Base-by-base conservation (phyloP, 1,140 invertebrate genomes). In the Cylas formicarius region DNA sequence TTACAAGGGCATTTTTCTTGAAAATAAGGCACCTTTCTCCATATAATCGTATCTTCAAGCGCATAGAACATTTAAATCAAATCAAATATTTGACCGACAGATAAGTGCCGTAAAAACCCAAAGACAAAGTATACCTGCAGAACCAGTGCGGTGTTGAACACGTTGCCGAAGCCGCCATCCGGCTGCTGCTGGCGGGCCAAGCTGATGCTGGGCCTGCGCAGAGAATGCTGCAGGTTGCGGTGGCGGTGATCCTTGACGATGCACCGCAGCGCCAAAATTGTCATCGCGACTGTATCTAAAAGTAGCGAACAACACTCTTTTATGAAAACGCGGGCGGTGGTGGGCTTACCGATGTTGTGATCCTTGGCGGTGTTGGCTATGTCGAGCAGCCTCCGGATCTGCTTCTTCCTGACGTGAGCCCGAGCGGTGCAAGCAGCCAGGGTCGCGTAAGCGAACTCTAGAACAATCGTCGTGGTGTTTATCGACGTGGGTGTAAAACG, bases 191-290 rank as follows among this genome's bases (percentile, higher is more conserved):
- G 77, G 9, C 76, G 67, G n/a, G 83, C 84, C 38, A 91, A 64
- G 1, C 76, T 77, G 0, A 80, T 71, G 46, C 84, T 77, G 1
- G 85, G 84, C 21, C 82, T 77, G 3, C 80, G 70, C 9, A 88
- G 72, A 53, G 84, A 86, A 56, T 85, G 82, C 45, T 82, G 77
- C 19, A 89, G 65, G 54, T 85, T 85, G 20, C 84, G 74, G 58
- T 86, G 84, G 1, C 82, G 72, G 56, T 87, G 84, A 52, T 87
- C 85, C 48, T 83, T 84, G n/a, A 85, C 81, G 40, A 89, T 83
- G 63, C 87, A 91, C 36, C 82, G 78, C 37, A 90, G 66, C 0
- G 86, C 85, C 62, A 90, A 66, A 16, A 89, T 81, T 11, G 86
- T 83, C 78, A 88, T 86, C 0, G 84, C 81, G 48, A 88, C 79